Conservation (phyloP, 2,888 invertebrate genomes). For the Brenthis hecate region DNA sequence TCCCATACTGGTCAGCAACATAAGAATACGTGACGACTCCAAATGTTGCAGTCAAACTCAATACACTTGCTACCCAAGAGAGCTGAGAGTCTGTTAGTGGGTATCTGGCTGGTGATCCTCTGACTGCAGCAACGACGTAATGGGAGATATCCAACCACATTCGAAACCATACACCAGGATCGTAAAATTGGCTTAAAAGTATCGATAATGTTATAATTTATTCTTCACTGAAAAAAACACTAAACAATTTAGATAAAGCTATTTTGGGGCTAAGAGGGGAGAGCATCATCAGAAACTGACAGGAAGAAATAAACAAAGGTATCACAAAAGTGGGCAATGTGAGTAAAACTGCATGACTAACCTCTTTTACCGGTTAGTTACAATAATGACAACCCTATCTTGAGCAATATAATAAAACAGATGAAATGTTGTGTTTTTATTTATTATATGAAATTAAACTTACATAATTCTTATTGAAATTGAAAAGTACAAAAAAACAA, state of each 20-base stretch:
- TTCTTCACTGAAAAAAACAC: not conserved
- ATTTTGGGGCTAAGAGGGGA: not conserved
- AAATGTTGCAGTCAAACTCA: conserved; percentile 59
- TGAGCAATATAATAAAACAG: too few relatives aligned
- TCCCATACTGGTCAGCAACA: conserved; percentile 62
- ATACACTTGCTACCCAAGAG: conserved; percentile 63
- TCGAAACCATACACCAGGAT: conserved; percentile 19
- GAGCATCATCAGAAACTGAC: too few relatives aligned
- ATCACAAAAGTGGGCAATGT: too few relatives aligned
- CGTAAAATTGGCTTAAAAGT: conserved; percentile 2
- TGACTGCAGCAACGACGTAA: conserved; percentile 57
- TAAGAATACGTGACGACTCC: conserved; percentile 67
- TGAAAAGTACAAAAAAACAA: too few relatives aligned
- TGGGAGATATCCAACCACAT: conserved; percentile 66
- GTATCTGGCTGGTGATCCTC: conserved; percentile 49
- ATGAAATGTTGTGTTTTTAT: too few relatives aligned
- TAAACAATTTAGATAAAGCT: not conserved
- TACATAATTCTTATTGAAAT: too few relatives aligned
- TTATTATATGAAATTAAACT: too few relatives aligned
- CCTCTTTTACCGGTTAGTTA: too few relatives aligned
- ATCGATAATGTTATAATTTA: not conserved
- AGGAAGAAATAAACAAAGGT: too few relatives aligned
- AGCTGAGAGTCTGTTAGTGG: conserved; percentile 55
- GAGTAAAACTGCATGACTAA: too few relatives aligned
- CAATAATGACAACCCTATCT: too few relatives aligned